phyloP scores from a whole-genome alignment of 2,113 vertebrate species.

The Syngnathus scovelli region DNA sequence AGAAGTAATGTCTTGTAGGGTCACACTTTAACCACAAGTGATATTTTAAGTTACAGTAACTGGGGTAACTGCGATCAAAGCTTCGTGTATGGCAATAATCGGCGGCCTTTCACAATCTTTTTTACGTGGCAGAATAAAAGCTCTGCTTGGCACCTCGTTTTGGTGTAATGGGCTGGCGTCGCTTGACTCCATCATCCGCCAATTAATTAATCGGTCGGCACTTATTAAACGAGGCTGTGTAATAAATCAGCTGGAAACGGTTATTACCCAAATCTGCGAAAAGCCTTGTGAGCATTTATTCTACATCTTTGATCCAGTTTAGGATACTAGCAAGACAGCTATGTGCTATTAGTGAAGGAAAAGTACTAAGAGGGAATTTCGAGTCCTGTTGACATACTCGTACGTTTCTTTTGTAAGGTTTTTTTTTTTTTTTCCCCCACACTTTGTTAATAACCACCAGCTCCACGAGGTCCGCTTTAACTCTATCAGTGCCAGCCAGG shows the following conservation, averaged over 20 bases:
- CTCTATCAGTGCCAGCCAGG: neutral
- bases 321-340: neutral
- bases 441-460: conserved; percentile 1
- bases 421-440: neutral
- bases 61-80: conserved; percentile 12
- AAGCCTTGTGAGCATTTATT: neutral
- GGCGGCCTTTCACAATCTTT: conserved; percentile 23
- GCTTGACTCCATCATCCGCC: conserved; percentile 45
- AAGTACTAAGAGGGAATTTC: too few species aligned
- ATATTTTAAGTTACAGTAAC: neutral
- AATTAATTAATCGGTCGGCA: conserved; percentile 54
- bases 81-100: neutral
- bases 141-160: conserved; percentile 30
- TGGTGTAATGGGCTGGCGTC: conserved; percentile 38
- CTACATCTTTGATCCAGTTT: too few species aligned
- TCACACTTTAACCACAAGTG: neutral
- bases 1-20: too few species aligned
- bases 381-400: too few species aligned
- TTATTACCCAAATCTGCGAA: conserved; percentile 39
- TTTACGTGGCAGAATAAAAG: conserved; percentile 41
- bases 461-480: neutral
- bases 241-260: too few species aligned
- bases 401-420: too few species aligned
- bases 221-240: conserved; percentile 10
- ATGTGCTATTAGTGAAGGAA: too few species aligned